phyloP scores from a whole-genome alignment of 2,797 vertebrate species.

The Amblyraja radiata region DNA sequence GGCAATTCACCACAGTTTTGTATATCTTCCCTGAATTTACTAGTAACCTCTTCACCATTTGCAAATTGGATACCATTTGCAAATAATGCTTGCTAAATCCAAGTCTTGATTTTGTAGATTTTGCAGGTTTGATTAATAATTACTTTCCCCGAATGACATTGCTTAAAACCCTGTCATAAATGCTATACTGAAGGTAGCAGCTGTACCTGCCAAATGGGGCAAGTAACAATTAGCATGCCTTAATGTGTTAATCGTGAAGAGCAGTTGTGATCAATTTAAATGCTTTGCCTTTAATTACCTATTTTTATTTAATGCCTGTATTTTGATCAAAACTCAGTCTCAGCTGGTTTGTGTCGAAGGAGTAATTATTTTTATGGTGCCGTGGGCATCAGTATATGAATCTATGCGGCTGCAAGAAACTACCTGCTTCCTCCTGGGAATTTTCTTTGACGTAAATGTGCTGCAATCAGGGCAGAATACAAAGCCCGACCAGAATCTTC shows the following conservation, averaged over 20 bases:
- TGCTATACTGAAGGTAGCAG: not conserved
- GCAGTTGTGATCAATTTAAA: not conserved
- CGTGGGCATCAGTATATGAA: not conserved
- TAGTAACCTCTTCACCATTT: not conserved
- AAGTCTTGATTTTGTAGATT: not conserved
- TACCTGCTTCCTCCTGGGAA: not conserved
- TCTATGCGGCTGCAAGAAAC: not conserved
- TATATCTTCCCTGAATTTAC: not conserved
- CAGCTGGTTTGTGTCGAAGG: not conserved
- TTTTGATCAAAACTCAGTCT: conserved; percentile 4
- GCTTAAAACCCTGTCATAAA: not conserved
- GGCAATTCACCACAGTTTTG: not conserved
- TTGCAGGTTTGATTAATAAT: not conserved
- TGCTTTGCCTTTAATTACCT: not conserved
- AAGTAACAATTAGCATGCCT: not conserved
- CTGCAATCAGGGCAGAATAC: not conserved
- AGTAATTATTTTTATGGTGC: not conserved
- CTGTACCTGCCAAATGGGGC: not conserved
- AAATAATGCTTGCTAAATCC: not conserved
- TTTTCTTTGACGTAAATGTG: not conserved
- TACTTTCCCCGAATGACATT: not conserved
- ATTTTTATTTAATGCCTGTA: not conserved
- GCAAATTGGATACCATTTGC: not conserved
- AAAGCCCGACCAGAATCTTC: not conserved
- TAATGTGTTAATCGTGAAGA: not conserved